Evolutionary conservation across 2,797 vertebrate genomes (phyloP), one percentile per base, ranked within the genome.

Genomic region (Spondyliosoma cantharus): DNA sequence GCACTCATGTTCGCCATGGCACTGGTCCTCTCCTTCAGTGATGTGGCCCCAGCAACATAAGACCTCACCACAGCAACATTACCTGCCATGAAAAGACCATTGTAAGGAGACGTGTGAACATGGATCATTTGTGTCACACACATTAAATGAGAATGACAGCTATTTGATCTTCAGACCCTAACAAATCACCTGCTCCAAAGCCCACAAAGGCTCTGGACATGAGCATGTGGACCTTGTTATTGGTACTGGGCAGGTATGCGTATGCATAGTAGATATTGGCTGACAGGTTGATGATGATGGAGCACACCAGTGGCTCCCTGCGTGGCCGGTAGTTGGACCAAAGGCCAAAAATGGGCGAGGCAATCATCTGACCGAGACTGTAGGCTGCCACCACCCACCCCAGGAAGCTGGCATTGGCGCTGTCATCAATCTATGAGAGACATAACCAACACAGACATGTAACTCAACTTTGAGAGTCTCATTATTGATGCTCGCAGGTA

Each of bases 1-100:
- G 97, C 97, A 61, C 97, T 99, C 91, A 96, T 97, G 83, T 98
- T 98, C 0, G 98, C 97, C 98, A 99, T 99, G 24, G 97, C 96
- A 66, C 94, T 83, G 0, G 95, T 99, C 93, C 98, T 96, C 91
- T 99, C 98, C 0, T 86, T 95, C 65, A 99, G 94, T 2, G 97
- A 98, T 14, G 98, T 99, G 2, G 98, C 97, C 72, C 97, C 97
- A 1, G 97, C 96, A 56, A 98, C 96, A 48, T 97, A 99, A 0
- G 98, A 97, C 81, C 98, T 93, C 86, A 97, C 95, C 42, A 98
- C 97, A 0, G 98, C 98, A 37, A 98, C 96, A 1, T 99, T 99
- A 89, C 98, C 98, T 99, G 83, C 42, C 13, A 43, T 22, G 32
- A 76, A 68, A 3, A 29, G 2, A 80, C 5, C 22, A 62, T 22